Percentiles rank a stretch among this genome's conserved stretches.
Evolutionary conservation across 2,888 invertebrate species (phyloP).

Genomic region (Aelia acuminata): DNA sequence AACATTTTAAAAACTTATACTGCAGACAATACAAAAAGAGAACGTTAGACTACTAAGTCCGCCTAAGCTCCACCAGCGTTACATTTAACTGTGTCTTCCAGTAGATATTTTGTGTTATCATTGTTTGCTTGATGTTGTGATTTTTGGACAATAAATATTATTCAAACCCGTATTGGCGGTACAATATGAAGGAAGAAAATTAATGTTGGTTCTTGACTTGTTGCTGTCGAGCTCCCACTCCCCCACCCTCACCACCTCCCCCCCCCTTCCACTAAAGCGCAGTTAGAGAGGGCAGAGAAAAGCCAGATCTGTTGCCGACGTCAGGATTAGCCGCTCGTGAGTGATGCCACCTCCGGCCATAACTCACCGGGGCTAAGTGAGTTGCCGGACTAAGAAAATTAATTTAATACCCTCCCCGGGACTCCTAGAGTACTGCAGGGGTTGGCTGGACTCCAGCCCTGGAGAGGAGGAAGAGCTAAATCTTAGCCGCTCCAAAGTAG

Average conservation of each 20-base stretch:
- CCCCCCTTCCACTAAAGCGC: too few relatives aligned
- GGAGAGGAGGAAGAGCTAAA: constrained; percentile 45
- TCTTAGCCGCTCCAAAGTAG: constrained; percentile 51
- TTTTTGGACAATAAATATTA: too few relatives aligned
- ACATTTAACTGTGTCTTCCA: too few relatives aligned
- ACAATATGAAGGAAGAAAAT: too few relatives aligned
- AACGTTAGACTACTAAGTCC: too few relatives aligned
- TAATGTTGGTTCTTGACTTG: neutral
- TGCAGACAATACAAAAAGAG: too few relatives aligned
- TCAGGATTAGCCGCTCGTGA: neutral
- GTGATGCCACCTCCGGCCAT: constrained; percentile 3
- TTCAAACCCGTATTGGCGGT: too few relatives aligned
- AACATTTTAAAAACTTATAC: too few relatives aligned
- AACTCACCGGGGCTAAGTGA: constrained; percentile 28
- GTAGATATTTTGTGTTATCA: too few relatives aligned
- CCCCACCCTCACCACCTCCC: neutral
- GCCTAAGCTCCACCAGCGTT: too few relatives aligned
- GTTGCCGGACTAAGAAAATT: constrained; percentile 56
- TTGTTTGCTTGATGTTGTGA: too few relatives aligned
- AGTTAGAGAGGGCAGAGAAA: neutral
- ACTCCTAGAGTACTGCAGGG: constrained; percentile 54
- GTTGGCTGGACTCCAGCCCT: constrained; percentile 54
- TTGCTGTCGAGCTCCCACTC: neutral
- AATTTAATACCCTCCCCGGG: constrained; percentile 55
- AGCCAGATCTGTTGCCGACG: constrained; percentile 7